These are phyloP conservation scores for Archips crataeganus DNA, from an alignment of 2,888 invertebrate species.

Conservation along the genomic window DNA sequence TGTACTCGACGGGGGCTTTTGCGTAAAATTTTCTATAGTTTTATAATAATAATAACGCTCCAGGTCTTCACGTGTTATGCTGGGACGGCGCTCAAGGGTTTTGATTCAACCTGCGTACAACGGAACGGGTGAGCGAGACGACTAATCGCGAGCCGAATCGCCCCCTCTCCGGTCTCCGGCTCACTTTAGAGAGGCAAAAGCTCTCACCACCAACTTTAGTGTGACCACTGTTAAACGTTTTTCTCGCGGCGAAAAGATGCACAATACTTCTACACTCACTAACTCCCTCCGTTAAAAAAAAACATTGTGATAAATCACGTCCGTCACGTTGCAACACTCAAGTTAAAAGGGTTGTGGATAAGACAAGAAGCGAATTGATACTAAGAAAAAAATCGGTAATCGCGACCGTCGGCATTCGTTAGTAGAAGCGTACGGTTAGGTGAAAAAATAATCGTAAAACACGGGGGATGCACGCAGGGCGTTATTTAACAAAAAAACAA, in stretches of 20 bases:
- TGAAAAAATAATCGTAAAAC: constrained; percentile 55
- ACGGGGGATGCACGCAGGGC: constrained; percentile 84
- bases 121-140: constrained; percentile 81
- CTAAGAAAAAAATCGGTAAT: constrained; percentile 53
- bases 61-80: constrained; percentile 43
- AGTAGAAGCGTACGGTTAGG: constrained; percentile 83
- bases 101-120: constrained; percentile 85
- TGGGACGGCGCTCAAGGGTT: constrained; percentile 63
- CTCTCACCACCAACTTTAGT: constrained; percentile 46
- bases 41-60: constrained; percentile 18
- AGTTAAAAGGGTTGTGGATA: constrained; percentile 82
- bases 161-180: constrained; percentile 79
- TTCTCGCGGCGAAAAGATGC: constrained; percentile 80
- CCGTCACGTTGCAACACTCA: constrained; percentile 76
- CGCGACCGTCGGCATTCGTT: constrained; percentile 75
- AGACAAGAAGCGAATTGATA: constrained; percentile 66
- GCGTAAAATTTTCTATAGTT: constrained; percentile 43
- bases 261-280: constrained; percentile 77
- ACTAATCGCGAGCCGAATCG: constrained; percentile 73
- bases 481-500: constrained; percentile 49
- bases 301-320: constrained; percentile 56
- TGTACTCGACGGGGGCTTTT: constrained; percentile 11
- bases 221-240: constrained; percentile 55
- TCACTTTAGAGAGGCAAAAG: constrained; percentile 59
- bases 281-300: constrained; percentile 74